phyloP scores from a whole-genome alignment of 2,113 vertebrate genomes.

The Calypte anna region DNA sequence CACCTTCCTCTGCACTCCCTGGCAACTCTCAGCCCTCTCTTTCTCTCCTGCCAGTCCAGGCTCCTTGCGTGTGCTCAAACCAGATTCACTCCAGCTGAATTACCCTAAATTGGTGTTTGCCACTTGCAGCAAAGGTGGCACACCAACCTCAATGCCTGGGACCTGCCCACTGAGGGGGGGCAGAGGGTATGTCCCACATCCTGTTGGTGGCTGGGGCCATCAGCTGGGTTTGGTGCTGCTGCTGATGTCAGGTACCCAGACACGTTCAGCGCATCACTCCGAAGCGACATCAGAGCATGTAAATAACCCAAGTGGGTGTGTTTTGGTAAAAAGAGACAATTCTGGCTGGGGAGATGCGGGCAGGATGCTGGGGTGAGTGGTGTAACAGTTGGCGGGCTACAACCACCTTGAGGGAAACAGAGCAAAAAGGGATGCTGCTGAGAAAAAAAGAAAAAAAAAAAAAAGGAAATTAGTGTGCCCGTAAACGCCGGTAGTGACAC shows the following conservation, averaged over 20 bases:
- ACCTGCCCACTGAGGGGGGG: not conserved
- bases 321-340: not conserved
- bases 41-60: not conserved
- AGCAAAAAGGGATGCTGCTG: not conserved
- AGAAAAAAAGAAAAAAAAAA: not conserved
- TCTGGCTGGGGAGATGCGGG: not conserved
- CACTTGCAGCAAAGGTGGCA: not conserved
- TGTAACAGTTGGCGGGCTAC: not conserved
- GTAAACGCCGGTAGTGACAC: not conserved
- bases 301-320: not conserved
- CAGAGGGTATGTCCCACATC: not conserved
- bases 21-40: not conserved
- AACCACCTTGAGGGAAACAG: not conserved
- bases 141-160: too few species aligned
- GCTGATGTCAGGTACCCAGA: not conserved
- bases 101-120: not conserved
- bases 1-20: fast-evolving
- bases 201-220: not conserved
- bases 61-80: not conserved
- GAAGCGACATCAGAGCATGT: not conserved
- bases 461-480: not conserved
- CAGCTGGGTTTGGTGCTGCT: not conserved
- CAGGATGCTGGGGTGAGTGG: not conserved
- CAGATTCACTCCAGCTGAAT: not conserved
- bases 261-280: not conserved